Conservation (phyloP, 2,888 invertebrate genomes). For the Ormyrus labotus region DNA sequence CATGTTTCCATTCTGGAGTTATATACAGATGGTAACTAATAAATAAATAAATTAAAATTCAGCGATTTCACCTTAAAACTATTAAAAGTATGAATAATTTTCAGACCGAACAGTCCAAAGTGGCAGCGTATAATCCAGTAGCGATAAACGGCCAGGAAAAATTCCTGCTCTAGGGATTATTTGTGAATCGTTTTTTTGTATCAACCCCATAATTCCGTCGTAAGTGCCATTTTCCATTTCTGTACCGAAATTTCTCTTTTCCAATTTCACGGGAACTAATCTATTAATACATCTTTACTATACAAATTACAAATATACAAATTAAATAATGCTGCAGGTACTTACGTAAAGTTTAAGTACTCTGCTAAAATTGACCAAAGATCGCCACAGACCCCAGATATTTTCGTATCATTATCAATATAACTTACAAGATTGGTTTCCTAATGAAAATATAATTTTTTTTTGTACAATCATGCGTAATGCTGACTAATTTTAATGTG, state of each 20-base stretch:
- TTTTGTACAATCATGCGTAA: neutral
- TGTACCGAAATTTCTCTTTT: conserved; percentile 47
- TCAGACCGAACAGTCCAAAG: conserved; percentile 59
- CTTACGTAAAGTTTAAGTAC: conserved; percentile 56
- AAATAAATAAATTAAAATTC: neutral
- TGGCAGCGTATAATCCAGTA: conserved; percentile 58
- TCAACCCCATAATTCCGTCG: conserved; percentile 56
- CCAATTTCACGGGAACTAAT: conserved; percentile 37
- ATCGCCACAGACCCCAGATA: conserved; percentile 52
- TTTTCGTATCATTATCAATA: conserved; percentile 46
- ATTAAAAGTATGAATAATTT: neutral
- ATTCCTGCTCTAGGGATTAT: conserved; percentile 57
- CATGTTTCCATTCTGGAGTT: conserved; percentile 54
- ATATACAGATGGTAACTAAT: conserved; percentile 58
- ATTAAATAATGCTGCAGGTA: neutral
- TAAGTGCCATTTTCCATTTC: conserved; percentile 53
- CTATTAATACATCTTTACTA: conserved; percentile 21
- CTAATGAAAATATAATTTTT: conserved; percentile 4
- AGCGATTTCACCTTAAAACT: neutral
- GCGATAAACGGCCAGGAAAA: conserved; percentile 35
- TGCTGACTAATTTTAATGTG: neutral
- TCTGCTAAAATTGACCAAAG: conserved; percentile 53
- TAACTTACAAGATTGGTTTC: conserved; percentile 52
- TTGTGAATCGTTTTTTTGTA: conserved; percentile 56
- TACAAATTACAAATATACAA: neutral